Evolutionary conservation across 2,113 vertebrate species (phyloP), one percentile per base, ranked within the genome.

Genomic region (Psammodynastes pulverulentus): DNA sequence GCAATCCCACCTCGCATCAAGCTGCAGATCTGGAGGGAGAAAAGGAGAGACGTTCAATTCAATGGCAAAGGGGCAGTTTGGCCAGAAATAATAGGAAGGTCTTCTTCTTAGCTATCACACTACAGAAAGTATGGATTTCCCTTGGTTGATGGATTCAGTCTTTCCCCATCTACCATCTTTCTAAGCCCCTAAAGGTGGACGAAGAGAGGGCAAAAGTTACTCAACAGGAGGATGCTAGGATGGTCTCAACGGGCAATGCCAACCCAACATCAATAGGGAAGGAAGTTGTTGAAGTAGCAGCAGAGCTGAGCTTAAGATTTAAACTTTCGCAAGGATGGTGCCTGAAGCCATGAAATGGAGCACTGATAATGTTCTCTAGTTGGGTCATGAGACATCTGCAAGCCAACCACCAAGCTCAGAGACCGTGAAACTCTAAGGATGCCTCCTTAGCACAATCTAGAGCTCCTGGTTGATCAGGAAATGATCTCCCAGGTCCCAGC

Each of bases 1-100:
- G 99, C 99, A n/a, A 99, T 99, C 67, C 99, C 99, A 0, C 99
- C 99, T 89, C 99, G 97, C 99, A 99, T 99, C 96, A 99, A 97
- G 95, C 99, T 99, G 97, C 99, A 99, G 87, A 99, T 99, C 99
- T 99, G 96, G 3, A 67, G 85, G 48, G 43, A 95, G 45, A 93
- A 12, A 88, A 24, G 84, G 67, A 91, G n/a, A 13, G 12, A 79
- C 15, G 13, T 56, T 56, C 52, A 86, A 3, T 34, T 48, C 4
- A 26, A 4, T 29, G 24, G 45, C 17, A 84, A 51, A 84, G n/a
- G 52, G 3, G 2, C 26, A 21, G 23, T 53, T 84, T 24, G 39
- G 89, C 34, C 89, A 45, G 56, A 52, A 90, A 21, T 24, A 34
- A 43, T 5, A 49, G 45, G 45, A 48, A 89, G 88, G 54, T 62